These are phyloP conservation scores for Phalera bucephala DNA, from an alignment of 2,888 invertebrate species.

Conservation along the genomic window DNA sequence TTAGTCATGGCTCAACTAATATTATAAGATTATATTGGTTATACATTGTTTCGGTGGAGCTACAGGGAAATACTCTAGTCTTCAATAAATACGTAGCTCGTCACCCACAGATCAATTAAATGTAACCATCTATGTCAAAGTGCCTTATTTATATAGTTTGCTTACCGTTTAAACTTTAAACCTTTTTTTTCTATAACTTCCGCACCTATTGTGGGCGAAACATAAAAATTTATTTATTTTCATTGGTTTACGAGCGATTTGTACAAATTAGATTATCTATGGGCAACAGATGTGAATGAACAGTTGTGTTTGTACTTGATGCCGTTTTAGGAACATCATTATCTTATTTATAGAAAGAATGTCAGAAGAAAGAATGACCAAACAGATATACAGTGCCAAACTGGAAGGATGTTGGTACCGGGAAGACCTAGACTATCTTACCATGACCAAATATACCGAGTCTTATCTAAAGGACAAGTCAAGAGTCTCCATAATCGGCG, in stretches of 20 bases:
- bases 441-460: too few species aligned
- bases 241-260: slow-evolving; percentile 60
- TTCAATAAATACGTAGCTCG: too few species aligned
- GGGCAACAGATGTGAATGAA: slow-evolving; percentile 44
- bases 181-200: slow-evolving; percentile 36
- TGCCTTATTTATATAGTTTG: slow-evolving; percentile 15
- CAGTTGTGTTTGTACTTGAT: slow-evolving; percentile 41
- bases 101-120: too few species aligned
- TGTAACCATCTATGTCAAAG: neutral
- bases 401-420: too few species aligned
- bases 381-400: too few species aligned
- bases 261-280: slow-evolving; percentile 71
- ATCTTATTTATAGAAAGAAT: slow-evolving; percentile 11
- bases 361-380: neutral
- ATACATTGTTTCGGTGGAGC: too few species aligned
- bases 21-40: too few species aligned
- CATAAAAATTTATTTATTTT: slow-evolving; percentile 50
- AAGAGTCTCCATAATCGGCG: too few species aligned
- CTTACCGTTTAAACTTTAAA: slow-evolving; percentile 31
- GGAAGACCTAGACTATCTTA: too few species aligned
- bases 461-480: too few species aligned
- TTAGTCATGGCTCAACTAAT: too few species aligned
- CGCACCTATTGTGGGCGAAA: slow-evolving; percentile 25
- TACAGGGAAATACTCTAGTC: too few species aligned
- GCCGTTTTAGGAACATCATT: slow-evolving; percentile 1